Percentiles rank a stretch among this genome's conserved stretches.
These are phyloP conservation scores for Tineola bisselliella DNA, from an alignment of 2,888 invertebrate species.

Conservation along the genomic window DNA sequence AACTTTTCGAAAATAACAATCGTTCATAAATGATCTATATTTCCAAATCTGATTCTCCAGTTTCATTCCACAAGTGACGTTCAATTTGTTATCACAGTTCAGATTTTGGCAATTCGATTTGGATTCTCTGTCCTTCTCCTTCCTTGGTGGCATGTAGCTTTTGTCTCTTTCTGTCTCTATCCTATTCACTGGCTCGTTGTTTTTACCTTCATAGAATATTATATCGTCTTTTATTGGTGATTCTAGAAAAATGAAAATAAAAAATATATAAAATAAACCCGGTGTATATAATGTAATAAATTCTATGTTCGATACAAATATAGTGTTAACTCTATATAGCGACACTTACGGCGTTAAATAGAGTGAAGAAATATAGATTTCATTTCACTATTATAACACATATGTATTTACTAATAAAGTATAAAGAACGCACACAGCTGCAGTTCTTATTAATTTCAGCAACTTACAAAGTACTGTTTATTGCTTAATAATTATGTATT, in stretches of 20 bases:
- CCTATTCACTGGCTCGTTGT: neutral
- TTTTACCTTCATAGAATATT: neutral
- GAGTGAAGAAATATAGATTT: too few relatives aligned
- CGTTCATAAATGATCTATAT: constrained; percentile 44
- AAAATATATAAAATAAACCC: too few relatives aligned
- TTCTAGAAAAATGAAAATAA: neutral
- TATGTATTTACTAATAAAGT: too few relatives aligned
- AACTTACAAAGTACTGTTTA: too few relatives aligned
- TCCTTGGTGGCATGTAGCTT: neutral
- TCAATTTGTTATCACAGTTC: constrained; percentile 33
- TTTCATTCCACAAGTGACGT: constrained; percentile 39
- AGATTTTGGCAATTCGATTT: constrained; percentile 32
- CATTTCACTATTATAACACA: too few relatives aligned
- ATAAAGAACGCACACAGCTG: too few relatives aligned
- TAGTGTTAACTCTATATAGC: too few relatives aligned
- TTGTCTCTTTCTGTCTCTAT: neutral
- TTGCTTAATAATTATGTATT: too few relatives aligned
- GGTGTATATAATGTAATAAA: too few relatives aligned
- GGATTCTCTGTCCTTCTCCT: neutral
- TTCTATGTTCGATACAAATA: too few relatives aligned
- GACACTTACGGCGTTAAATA: too few relatives aligned
- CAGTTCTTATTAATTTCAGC: too few relatives aligned
- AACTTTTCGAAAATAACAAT: constrained; percentile 49
- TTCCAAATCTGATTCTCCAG: constrained; percentile 27
- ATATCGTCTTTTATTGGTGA: neutral